A percentile compares a stretch with the other conserved stretches of the same genome.
phyloP scores from a whole-genome alignment of 2,797 vertebrate genomes.

The Triplophysa bombifrons region DNA sequence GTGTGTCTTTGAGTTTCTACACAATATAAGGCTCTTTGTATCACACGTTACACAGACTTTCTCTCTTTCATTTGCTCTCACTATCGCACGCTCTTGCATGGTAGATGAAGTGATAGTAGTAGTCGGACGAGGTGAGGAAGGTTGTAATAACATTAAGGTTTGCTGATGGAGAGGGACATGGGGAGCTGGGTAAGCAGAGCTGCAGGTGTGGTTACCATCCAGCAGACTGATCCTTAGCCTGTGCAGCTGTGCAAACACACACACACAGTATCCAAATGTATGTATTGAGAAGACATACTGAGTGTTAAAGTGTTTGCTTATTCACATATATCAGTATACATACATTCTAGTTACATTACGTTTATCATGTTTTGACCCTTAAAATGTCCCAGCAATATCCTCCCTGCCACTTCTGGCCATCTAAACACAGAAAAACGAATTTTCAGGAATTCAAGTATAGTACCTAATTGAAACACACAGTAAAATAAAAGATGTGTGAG shows the following conservation, averaged over 20 bases:
- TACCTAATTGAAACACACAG: slow-evolving; percentile 31
- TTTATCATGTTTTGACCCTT: too few relatives aligned
- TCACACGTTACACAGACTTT: slow-evolving; percentile 10
- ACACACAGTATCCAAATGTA: slow-evolving; percentile 56
- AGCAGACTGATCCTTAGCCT: slow-evolving; percentile 51
- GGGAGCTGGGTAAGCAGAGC: slow-evolving; percentile 73
- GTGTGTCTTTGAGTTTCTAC: slow-evolving; percentile 8
- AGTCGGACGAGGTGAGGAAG: slow-evolving; percentile 50
- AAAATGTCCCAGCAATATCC: too few relatives aligned
- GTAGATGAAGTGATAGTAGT: slow-evolving; percentile 57
- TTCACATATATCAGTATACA: too few relatives aligned
- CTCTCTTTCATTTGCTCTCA: slow-evolving; percentile 1
- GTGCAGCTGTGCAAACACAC: slow-evolving; percentile 78
- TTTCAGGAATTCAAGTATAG: slow-evolving; percentile 8
- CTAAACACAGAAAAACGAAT: neutral
- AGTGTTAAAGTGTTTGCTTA: too few relatives aligned
- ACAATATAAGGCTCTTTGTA: slow-evolving; percentile 7
- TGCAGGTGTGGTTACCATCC: slow-evolving; percentile 73
- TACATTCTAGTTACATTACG: too few relatives aligned
- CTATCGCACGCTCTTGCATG: neutral
- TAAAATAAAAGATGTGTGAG: slow-evolving; percentile 33
- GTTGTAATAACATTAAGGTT: slow-evolving; percentile 69
- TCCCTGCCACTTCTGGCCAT: too few relatives aligned
- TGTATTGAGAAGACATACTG: neutral
- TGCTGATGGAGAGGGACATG: slow-evolving; percentile 59